phyloP scores from a whole-genome alignment of 2,888 invertebrate species.

The Apamea anceps region DNA sequence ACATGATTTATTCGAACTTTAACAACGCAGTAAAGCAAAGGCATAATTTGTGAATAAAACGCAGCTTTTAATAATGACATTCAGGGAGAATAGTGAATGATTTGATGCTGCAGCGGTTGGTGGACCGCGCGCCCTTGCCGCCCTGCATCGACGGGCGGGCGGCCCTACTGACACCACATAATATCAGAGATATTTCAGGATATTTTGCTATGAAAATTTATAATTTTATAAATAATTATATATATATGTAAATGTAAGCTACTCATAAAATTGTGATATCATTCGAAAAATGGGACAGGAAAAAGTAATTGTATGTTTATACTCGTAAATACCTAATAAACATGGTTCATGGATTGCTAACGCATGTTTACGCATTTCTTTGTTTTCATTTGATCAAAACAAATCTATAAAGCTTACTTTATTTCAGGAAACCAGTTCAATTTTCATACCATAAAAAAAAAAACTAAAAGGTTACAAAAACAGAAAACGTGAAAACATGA shows the following conservation, averaged over 20 bases:
- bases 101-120: constrained; percentile 56
- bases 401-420: not conserved
- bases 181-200: constrained; percentile 12
- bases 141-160: constrained; percentile 54
- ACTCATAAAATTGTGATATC: not conserved
- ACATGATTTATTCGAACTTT: constrained; percentile 10
- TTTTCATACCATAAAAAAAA: constrained; percentile 1
- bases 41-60: constrained; percentile 32
- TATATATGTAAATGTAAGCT: not conserved
- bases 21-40: constrained; percentile 19
- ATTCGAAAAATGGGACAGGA: constrained; percentile 21
- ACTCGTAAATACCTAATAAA: not conserved
- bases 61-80: constrained; percentile 46
- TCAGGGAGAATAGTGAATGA: constrained; percentile 56
- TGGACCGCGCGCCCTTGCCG: constrained; percentile 58
- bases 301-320: not conserved
- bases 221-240: not conserved
- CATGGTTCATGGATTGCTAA: not conserved
- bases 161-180: constrained; percentile 25
- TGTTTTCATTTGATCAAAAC: not conserved
- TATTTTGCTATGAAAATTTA: not conserved
- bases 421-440: not conserved
- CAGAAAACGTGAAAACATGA: not conserved
- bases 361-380: not conserved
- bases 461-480: not conserved